Evolutionary conservation across 2,888 invertebrate genomes (phyloP).

Genomic region (Leptopterna dolabrata): DNA sequence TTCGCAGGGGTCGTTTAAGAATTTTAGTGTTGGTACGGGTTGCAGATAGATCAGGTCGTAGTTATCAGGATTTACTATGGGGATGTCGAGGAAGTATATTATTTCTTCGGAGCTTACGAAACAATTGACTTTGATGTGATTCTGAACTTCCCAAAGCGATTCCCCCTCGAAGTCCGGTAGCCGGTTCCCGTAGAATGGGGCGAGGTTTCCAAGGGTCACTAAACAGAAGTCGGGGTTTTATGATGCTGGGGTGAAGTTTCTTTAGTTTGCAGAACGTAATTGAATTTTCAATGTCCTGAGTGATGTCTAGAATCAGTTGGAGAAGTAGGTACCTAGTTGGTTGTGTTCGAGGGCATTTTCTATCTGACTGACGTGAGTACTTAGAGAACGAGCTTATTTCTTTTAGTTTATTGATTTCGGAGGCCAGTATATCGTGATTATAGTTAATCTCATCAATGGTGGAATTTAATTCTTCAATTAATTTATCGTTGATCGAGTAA

Average conservation of each 20-base stretch:
- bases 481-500: not conserved
- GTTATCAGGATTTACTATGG: not conserved
- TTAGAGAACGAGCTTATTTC: not conserved
- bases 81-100: not conserved
- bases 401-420: not conserved
- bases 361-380: not conserved
- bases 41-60: not conserved
- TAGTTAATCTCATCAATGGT: not conserved
- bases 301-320: not conserved
- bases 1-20: not conserved
- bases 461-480: not conserved
- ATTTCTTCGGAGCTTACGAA: not conserved
- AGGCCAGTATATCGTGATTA: not conserved
- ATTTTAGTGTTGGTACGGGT: not conserved
- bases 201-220: not conserved
- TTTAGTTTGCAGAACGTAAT: not conserved
- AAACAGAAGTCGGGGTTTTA: not conserved
- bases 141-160: not conserved
- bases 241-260: not conserved
- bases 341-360: not conserved
- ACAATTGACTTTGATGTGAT: not conserved
- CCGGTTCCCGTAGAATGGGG: not conserved
- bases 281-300: conserved; percentile 18
- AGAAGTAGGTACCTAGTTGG: not conserved
- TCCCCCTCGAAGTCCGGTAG: conserved; percentile 17